Evolutionary conservation across 2,113 vertebrate genomes (phyloP), one percentile per base, ranked within the genome.

Genomic region (Merops nubicus): DNA sequence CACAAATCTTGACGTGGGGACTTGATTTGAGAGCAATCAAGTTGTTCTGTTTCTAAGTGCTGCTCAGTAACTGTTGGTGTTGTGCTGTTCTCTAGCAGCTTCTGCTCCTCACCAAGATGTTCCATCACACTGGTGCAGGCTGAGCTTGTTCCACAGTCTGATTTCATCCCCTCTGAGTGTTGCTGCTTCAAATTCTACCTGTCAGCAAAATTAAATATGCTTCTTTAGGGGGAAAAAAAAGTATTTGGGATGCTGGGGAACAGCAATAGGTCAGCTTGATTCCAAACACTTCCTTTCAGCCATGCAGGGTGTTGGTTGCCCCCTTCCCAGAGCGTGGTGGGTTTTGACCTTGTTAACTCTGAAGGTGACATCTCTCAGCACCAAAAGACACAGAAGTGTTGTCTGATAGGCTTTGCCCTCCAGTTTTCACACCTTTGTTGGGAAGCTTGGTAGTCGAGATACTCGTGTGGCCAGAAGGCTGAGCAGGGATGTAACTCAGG

Each of bases 21-120:
- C 0, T 0, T 42, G 29, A 57, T 15, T n/a, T 14, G 42, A 74
- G 43, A 4, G 7, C 21, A 53, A 48, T 29, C 15, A 64, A 73
- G 73, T 21, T 51, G 64, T 16, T 75, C 33, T 54, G 7, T 70
- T 43, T 72, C 38, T 40, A 12, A 76, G 67, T 53, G 51, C n/a
- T 54, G 74, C 38, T 43, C 21, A 38, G 53, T 51, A 51, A 73
- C 33, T 47, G 15, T 9, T 11, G 19, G 7, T 15, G 21, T 36
- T 45, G 33, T 86, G 76, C 48, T 47, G 18, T 12, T 78, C 34
- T 77, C 34, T 40, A 13, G 8, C 43, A 45, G 63, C n/a, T 84
- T 36, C 45, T 54, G 5, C 25, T 81, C 20, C 34, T 53, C 45
- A 13, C 5, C 15, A 15, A 15, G 77, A 33, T 51, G 26, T 14